A percentile compares a stretch with the other conserved stretches of the same genome.
These are phyloP conservation scores for Phataginus tetradactyla DNA, from an alignment of 2,797 vertebrate genomes.

Conservation along the genomic window DNA sequence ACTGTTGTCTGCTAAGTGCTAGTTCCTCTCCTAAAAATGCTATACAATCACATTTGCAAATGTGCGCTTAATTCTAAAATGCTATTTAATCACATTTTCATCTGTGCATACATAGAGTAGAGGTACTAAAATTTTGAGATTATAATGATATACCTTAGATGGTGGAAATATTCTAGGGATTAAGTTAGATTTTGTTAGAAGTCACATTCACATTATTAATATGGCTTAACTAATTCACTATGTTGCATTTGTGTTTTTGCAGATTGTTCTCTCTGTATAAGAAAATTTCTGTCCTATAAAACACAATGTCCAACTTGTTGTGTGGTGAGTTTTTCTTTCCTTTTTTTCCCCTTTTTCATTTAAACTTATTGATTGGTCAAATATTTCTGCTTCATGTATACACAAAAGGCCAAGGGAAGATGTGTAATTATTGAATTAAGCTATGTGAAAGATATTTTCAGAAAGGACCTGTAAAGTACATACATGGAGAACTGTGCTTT, in stretches of 20 bases:
- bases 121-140: conserved; percentile 36
- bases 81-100: not conserved
- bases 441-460: conserved; percentile 27
- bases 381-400: conserved; percentile 1
- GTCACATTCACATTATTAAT: not conserved
- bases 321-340: conserved; percentile 88
- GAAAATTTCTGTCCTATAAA: conserved; percentile 95
- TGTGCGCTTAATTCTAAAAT: not conserved
- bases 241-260: conserved; percentile 76
- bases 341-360: not conserved
- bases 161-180: not conserved
- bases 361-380: not conserved
- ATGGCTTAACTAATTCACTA: conserved; percentile 26
- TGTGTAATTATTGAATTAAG: not conserved
- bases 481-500: not conserved
- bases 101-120: not conserved
- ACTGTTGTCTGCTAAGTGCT: too few relatives aligned
- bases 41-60: not conserved
- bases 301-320: conserved; percentile 95
- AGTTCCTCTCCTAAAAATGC: not conserved
- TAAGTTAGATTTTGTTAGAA: conserved; percentile 37
- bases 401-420: not conserved
- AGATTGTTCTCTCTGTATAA: conserved; percentile 98
- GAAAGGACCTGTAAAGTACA: not conserved
- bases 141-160: not conserved